Conservation (phyloP, 1,140 invertebrate species). For the Ceratosolen fusciceps region DNA sequence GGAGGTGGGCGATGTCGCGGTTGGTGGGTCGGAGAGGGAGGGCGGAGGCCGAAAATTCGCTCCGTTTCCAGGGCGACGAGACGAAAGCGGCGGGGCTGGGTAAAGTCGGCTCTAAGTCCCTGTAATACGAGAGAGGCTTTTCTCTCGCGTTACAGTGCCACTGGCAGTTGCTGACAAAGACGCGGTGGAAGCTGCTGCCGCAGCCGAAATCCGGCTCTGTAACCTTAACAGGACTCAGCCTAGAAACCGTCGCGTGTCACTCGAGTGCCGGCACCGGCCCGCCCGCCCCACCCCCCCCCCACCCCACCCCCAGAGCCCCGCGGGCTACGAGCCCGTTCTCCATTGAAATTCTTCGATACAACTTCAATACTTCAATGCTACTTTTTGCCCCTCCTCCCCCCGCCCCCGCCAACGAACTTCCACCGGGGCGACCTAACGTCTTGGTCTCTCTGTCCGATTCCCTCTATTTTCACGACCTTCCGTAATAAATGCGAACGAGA, state of each 20-base stretch:
- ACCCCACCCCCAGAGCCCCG: not conserved
- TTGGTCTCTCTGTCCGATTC: not conserved
- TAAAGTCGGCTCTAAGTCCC: not conserved
- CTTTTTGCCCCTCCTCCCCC: not conserved
- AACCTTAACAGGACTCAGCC: not conserved
- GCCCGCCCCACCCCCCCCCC: not conserved
- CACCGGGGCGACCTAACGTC: not conserved
- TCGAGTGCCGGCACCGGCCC: not conserved
- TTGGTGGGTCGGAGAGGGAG: not conserved
- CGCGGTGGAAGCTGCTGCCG: conserved; percentile 4
- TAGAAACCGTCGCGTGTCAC: not conserved
- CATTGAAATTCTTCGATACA: conserved; percentile 17
- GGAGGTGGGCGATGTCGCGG: too few relatives aligned
- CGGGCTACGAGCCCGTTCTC: not conserved
- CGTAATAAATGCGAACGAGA: not conserved
- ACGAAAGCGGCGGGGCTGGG: too few relatives aligned
- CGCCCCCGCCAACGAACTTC: not conserved
- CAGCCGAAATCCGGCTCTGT: not conserved
- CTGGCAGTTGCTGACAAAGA: conserved; percentile 14
- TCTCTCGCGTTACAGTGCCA: conserved; percentile 27
- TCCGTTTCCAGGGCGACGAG: conserved; percentile 23
- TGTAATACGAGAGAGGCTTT: conserved; percentile 33
- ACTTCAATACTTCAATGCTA: not conserved
- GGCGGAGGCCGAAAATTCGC: conserved; percentile 28
- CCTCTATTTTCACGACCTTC: not conserved